These are phyloP conservation scores for Bombus breviceps DNA, from an alignment of 1,140 invertebrate genomes.

Conservation along the genomic window DNA sequence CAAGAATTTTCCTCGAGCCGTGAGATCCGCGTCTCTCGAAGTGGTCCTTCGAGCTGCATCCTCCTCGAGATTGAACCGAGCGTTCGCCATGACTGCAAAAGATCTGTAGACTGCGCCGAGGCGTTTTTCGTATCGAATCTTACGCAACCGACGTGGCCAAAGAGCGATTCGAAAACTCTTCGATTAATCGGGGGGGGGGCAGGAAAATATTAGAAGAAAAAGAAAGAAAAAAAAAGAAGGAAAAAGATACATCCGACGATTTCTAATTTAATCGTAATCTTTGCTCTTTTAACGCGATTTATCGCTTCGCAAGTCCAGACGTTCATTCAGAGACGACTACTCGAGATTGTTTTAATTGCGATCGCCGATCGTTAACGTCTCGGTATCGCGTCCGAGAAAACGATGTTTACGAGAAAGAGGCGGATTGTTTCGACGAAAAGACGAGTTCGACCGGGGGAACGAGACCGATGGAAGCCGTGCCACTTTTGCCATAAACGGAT, in stretches of 20 bases:
- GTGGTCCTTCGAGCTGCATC: slow-evolving; percentile 65
- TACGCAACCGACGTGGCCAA: slow-evolving; percentile 45
- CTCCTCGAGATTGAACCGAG: slow-evolving; percentile 57
- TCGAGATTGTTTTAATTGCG: background rate
- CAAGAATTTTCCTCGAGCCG: slow-evolving; percentile 34
- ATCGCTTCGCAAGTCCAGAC: background rate
- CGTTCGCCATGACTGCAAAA: slow-evolving; percentile 54
- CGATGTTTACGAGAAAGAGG: background rate
- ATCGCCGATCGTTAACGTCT: background rate
- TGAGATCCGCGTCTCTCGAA: slow-evolving; percentile 59
- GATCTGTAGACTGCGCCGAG: slow-evolving; percentile 37
- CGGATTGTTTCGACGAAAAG: slow-evolving; percentile 6
- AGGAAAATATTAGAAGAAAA: background rate
- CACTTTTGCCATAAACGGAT: slow-evolving; percentile 54
- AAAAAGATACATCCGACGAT: background rate
- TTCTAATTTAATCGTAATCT: background rate
- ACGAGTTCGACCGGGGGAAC: background rate
- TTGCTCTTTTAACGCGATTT: background rate
- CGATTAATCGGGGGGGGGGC: too few species aligned
- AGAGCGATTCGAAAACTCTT: background rate
- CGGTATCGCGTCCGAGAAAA: background rate
- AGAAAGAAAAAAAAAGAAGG: rapidly evolving
- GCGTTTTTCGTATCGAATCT: background rate
- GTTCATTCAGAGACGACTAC: background rate
- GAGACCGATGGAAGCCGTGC: slow-evolving; percentile 36